phyloP scores from a whole-genome alignment of 2,797 vertebrate genomes.

The Gambusia yucatana region DNA sequence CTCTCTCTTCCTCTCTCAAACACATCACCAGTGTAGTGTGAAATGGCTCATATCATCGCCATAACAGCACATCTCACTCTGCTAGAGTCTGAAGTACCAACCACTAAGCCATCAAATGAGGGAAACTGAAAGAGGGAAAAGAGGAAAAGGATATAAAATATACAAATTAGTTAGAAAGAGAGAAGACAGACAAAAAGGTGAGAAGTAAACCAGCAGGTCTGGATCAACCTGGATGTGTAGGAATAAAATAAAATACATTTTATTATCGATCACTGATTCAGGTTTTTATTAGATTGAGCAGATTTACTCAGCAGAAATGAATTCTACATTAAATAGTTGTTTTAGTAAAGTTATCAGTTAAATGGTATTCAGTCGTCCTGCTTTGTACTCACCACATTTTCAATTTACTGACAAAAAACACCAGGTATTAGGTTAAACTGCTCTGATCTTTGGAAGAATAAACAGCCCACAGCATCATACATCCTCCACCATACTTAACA shows the following conservation, averaged over 20 bases:
- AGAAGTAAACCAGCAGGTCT: background rate
- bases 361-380: background rate
- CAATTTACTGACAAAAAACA: background rate
- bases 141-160: background rate
- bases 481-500: background rate
- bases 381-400: background rate
- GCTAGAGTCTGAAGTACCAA: constrained; percentile 41
- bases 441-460: background rate
- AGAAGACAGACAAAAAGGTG: background rate
- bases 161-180: background rate
- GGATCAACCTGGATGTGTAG: background rate
- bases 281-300: too few relatives aligned
- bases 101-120: constrained; percentile 47
- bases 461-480: background rate
- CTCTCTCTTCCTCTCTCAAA: constrained; percentile 39
- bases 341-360: background rate
- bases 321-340: background rate
- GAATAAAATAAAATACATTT: background rate
- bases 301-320: background rate
- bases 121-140: constrained; percentile 4
- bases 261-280: background rate
- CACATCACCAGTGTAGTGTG: constrained; percentile 73
- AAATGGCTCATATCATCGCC: constrained; percentile 76
- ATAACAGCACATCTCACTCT: constrained; percentile 61
- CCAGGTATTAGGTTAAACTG: background rate